Base-by-base conservation (phyloP, 2,888 invertebrate species). In the Eristalis arbustorum region DNA sequence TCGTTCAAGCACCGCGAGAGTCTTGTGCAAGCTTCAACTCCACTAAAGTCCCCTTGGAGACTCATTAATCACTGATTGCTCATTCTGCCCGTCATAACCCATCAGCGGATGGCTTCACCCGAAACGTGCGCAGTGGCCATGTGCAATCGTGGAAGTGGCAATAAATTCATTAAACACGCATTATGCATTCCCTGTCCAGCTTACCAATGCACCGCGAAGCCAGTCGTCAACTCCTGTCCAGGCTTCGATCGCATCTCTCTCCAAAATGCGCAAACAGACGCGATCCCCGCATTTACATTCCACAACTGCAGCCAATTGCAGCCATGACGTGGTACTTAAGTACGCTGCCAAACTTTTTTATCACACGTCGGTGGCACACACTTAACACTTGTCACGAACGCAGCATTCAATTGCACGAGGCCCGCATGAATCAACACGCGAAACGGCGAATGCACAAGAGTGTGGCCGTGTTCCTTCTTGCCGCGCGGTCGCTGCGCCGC, bases 381-480 rank as follows among this genome's bases (percentile, higher is more conserved):
- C 72, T 72, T 72, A 66, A 72, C 66, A 72, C 66, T 66, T 67
- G 72, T 59, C 61, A 72, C 59, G 34, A 67, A 66, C 72, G 66
- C 64, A 71, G 66, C 64, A 71, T 63, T 57, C 37, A 69, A 57
- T 28, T 64, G 63, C 63, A 40, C n/a, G 49, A 1, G n/a, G 18
- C 18, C 49, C 49, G 49, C 49, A 49, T 49, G 71, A 77, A 64
- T 64, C 63, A 62, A 57, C 34, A 56, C 14, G 25, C 73, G 40
- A 31, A 42, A 23, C 14, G 49, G 34, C 34, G 31, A 42, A 61
- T 8, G n/a, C 59, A 63, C 40, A 68, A 69, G 71, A 76, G 61
- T 76, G 76, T 69, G 71, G 67, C 72, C 62, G n/a, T n/a, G n/a
- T 31, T 56, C 34, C 14, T 34, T 61, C 62, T 57, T 57, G 31